A percentile compares a stretch with the other conserved stretches of the same genome.
Evolutionary conservation across 1,140 invertebrate species (phyloP).

Genomic region (Heliconius hermathena): DNA sequence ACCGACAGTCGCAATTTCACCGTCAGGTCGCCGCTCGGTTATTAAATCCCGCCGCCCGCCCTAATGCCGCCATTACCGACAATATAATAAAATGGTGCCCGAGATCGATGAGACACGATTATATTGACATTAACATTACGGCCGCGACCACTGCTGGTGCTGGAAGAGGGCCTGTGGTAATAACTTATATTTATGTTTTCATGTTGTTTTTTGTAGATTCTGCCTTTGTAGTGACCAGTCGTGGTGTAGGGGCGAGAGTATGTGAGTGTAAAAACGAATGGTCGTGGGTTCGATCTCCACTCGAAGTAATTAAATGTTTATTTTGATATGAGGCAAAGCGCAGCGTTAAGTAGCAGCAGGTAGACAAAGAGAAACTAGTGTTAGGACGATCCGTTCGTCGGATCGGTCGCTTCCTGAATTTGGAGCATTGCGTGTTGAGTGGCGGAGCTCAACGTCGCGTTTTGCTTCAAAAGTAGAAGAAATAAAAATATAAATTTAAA

Average conservation of each 20-base stretch:
- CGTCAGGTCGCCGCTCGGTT: constrained; percentile 63
- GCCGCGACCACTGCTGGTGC: neutral
- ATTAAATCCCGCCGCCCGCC: constrained; percentile 77
- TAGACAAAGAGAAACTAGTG: neutral
- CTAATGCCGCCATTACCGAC: constrained; percentile 68
- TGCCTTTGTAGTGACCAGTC: no score
- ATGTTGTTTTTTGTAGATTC: neutral
- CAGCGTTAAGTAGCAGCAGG: no score
- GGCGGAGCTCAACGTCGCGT: neutral
- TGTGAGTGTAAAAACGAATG: no score
- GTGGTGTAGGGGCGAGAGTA: no score
- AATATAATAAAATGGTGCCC: constrained; percentile 69
- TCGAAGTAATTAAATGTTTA: no score
- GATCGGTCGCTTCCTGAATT: no score
- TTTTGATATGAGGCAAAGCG: no score
- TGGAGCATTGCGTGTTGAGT: no score
- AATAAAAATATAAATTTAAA: neutral
- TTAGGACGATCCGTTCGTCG: no score
- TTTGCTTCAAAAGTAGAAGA: neutral
- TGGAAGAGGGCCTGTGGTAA: neutral
- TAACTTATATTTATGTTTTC: neutral
- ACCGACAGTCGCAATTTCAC: constrained; percentile 61
- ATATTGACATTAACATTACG: constrained; percentile 56
- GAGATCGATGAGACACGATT: constrained; percentile 53
- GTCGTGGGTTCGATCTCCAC: no score